Base-by-base conservation (phyloP, 2,797 vertebrate species). In the Coregonus ussuriensis region DNA sequence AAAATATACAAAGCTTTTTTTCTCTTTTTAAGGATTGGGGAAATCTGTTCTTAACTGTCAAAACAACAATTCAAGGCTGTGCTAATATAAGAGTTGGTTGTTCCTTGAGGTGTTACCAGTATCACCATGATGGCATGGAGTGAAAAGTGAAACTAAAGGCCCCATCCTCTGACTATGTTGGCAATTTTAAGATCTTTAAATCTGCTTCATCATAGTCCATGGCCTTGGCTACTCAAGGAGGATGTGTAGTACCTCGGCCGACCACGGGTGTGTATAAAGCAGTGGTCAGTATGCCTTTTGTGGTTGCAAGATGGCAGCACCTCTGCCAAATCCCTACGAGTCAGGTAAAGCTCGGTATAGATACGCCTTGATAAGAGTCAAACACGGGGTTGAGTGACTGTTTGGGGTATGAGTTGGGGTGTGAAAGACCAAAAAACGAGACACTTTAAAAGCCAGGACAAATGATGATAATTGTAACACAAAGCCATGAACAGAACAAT, bases 401-500 rank as follows among this genome's bases (percentile, higher is more conserved):
- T 80, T 62, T 56, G 80, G 79, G 82, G 29, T 71, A 85, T 86
- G 75, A 83, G 78, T 83, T 80, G 78, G 84, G 77, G 84, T 85
- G 86, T 86, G 83, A 83, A 25, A 71, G 74, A 74, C 31, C 86
- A 71, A 75, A 80, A 83, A 84, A 84, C 78, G 79, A 31, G 89
- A 90, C 90, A 89, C 85, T 90, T 92, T 88, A 88, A 88, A 59
- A 86, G 76, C 82, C 75, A 84, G 59, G 87, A 76, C 74, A 87
- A 80, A 81, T 16, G 3, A 52, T 67, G 14, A 72, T 65, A 29
- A 72, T 59, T 59, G n/a, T 51, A 66, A 62, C 35, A 41, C 31
- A 25, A 53, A 71, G 54, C 63, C 63, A 75, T 51, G 31, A 51
- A n/a, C 56, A 70, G 9, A 73, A 70, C 53, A 75, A 69, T 56